These are phyloP conservation scores for Phoeniculus purpureus DNA, from an alignment of 2,797 vertebrate species.

Conservation along the genomic window DNA sequence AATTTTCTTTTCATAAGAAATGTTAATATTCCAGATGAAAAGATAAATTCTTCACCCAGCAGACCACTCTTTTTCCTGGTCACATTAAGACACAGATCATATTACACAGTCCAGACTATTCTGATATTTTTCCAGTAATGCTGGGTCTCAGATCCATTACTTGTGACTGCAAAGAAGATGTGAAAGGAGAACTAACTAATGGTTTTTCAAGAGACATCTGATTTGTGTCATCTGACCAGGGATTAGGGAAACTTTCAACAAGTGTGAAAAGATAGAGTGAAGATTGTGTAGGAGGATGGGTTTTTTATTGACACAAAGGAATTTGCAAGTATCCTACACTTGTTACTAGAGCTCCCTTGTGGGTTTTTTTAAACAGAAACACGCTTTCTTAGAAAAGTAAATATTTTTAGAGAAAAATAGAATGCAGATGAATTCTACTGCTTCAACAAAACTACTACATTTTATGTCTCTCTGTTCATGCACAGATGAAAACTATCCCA, in stretches of 20 bases:
- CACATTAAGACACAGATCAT: not conserved
- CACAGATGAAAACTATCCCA: not conserved
- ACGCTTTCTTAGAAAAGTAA: not conserved
- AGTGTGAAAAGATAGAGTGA: not conserved
- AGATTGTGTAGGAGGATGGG: not conserved
- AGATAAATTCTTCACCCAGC: not conserved
- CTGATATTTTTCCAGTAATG: not conserved
- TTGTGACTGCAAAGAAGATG: not conserved
- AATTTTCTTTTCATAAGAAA: constrained; percentile 14
- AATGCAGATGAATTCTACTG: not conserved
- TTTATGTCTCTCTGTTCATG: not conserved
- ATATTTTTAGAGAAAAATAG: not conserved
- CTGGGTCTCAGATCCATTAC: not conserved
- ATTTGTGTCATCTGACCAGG: not conserved
- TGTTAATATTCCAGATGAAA: constrained; percentile 3
- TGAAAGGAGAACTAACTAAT: constrained; percentile 12
- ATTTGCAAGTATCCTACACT: not conserved
- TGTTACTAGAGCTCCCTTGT: not conserved
- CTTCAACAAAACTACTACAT: not conserved
- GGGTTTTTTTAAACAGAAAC: not conserved
- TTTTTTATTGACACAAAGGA: not conserved
- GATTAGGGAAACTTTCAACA: not conserved
- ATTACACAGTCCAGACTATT: not conserved
- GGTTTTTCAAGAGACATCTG: not conserved
- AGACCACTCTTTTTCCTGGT: not conserved